Percentiles rank a stretch among this genome's conserved stretches.
phyloP scores from a whole-genome alignment of 2,797 vertebrate species.

The Leptoclinus maculatus region DNA sequence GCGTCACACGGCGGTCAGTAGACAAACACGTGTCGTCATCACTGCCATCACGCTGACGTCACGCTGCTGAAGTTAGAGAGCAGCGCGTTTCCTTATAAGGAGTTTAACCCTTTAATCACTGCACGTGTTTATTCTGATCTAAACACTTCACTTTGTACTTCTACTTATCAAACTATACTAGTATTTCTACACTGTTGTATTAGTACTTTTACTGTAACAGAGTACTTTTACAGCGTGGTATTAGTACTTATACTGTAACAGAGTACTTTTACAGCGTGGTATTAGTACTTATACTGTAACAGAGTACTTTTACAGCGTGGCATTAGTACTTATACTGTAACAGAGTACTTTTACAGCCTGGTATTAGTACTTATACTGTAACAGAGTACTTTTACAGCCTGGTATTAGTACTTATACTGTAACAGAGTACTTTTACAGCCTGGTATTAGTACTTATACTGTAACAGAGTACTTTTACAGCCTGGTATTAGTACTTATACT shows the following conservation, averaged over 20 bases:
- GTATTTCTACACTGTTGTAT: too few species aligned
- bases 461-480: not conserved
- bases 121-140: too few species aligned
- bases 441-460: too few species aligned
- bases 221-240: too few species aligned
- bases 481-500: not conserved
- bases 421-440: not conserved
- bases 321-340: not conserved
- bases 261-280: not conserved
- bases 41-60: not conserved
- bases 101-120: not conserved
- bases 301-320: too few species aligned
- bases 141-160: too few species aligned
- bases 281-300: not conserved
- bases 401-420: not conserved
- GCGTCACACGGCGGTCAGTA: not conserved
- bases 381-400: not conserved
- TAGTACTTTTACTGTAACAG: too few species aligned
- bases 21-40: slow-evolving; percentile 32
- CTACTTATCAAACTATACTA: too few species aligned
- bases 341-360: not conserved
- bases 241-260: not conserved
- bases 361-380: not conserved
- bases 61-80: not conserved
- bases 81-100: not conserved